Evolutionary conservation across 2,888 invertebrate species (phyloP).

Genomic region (Sepioteuthis lessoniana): DNA sequence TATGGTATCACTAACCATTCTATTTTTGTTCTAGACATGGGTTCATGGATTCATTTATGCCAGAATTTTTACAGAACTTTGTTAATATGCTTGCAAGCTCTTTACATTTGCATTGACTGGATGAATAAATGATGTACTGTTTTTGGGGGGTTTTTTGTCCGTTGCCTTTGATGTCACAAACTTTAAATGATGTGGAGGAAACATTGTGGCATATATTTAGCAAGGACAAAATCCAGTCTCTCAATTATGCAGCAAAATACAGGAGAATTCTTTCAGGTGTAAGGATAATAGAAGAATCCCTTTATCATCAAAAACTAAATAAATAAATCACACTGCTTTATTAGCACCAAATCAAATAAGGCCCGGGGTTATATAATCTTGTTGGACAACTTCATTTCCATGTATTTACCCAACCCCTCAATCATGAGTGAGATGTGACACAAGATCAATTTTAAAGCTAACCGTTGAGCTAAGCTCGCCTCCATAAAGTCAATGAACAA

Average conservation of each 20-base stretch:
- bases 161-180: not conserved
- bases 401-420: too few species aligned
- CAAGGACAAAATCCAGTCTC: not conserved
- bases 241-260: not conserved
- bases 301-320: too few species aligned
- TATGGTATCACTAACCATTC: not conserved
- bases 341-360: too few species aligned
- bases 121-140: not conserved
- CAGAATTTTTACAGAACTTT: too few species aligned
- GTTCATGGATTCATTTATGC: not conserved
- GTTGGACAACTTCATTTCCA: too few species aligned
- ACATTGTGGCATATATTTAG: not conserved
- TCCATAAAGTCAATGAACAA: too few species aligned
- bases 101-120: not conserved
- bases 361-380: too few species aligned
- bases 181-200: not conserved
- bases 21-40: not conserved
- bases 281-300: not conserved
- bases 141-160: not conserved
- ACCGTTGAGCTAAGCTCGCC: too few species aligned
- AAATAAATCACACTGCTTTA: too few species aligned
- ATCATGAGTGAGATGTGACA: too few species aligned
- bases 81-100: not conserved
- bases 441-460: too few species aligned
- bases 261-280: not conserved